Conservation (phyloP, 2,888 invertebrate species). For the Plemyria rubiginata region DNA sequence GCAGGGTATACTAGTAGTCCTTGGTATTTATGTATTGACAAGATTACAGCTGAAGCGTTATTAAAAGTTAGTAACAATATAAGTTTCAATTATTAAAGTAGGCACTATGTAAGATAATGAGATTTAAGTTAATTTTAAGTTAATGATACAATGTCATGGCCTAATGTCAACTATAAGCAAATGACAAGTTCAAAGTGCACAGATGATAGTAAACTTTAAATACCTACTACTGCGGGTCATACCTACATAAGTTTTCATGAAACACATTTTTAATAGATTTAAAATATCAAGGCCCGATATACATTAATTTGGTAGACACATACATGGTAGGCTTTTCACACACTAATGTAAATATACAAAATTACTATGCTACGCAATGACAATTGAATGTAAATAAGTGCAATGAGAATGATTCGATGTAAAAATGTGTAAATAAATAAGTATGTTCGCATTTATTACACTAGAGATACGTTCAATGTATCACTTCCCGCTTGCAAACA, state of each 20-base stretch:
- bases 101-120: conserved; percentile 22
- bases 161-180: conserved; percentile 46
- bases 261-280: conserved; percentile 7
- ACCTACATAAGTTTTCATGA: conserved; percentile 5
- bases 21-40: conserved; percentile 11
- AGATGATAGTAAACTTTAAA: conserved; percentile 3
- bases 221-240: conserved; percentile 8
- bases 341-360: conserved; percentile 29
- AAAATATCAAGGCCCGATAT: conserved; percentile 4
- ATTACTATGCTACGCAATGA: conserved; percentile 28
- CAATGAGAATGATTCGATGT: conserved; percentile 25
- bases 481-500: conserved; percentile 12
- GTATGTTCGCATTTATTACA: conserved; percentile 17
- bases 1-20: conserved; percentile 30
- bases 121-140: conserved; percentile 16
- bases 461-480: conserved; percentile 14
- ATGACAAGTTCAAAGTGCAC: conserved; percentile 38
- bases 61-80: conserved; percentile 29
- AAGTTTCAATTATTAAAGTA: conserved; percentile 30
- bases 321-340: conserved; percentile 17
- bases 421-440: conserved; percentile 26
- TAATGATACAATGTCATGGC: conserved; percentile 48
- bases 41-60: conserved; percentile 24
- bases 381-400: conserved; percentile 17
- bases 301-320: conserved; percentile 14